A percentile compares a stretch with the other conserved stretches of the same genome.
These are phyloP conservation scores for Schizotus pectinicornis DNA, from an alignment of 2,888 invertebrate genomes.

Conservation along the genomic window DNA sequence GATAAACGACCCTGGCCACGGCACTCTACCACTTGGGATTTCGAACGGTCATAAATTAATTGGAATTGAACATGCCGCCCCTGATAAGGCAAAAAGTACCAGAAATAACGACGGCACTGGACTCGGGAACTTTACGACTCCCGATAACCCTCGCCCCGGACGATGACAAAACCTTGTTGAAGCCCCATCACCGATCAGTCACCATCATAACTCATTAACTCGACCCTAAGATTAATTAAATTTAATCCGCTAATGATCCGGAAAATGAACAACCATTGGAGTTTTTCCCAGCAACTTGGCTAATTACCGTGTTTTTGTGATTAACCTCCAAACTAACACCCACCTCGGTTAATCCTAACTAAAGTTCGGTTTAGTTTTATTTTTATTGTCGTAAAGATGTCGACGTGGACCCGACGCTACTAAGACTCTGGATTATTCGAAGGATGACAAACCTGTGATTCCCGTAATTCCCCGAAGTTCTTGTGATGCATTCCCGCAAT, in stretches of 20 bases:
- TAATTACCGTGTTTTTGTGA: background rate
- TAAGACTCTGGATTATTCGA: background rate
- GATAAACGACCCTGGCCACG: slow-evolving; percentile 11
- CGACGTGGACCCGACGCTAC: background rate
- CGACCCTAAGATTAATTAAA: slow-evolving; percentile 5
- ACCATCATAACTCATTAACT: slow-evolving; percentile 9
- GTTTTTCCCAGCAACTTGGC: background rate
- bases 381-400: background rate
- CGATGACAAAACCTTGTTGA: no score
- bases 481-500: slow-evolving; percentile 1
- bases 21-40: slow-evolving; percentile 10
- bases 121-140: no score
- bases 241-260: slow-evolving; percentile 7
- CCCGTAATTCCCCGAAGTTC: background rate
- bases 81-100: slow-evolving; percentile 1
- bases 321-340: background rate
- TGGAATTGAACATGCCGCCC: slow-evolving; percentile 3
- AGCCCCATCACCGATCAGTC: slow-evolving; percentile 1
- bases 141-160: no score
- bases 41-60: slow-evolving; percentile 12
- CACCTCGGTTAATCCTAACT: background rate
- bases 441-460: slow-evolving; percentile 3
- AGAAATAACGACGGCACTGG: no score
- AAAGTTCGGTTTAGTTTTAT: background rate
- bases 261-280: slow-evolving; percentile 4